Base-by-base conservation (phyloP, 2,113 vertebrate species). In the Chaetodon trifascialis region DNA sequence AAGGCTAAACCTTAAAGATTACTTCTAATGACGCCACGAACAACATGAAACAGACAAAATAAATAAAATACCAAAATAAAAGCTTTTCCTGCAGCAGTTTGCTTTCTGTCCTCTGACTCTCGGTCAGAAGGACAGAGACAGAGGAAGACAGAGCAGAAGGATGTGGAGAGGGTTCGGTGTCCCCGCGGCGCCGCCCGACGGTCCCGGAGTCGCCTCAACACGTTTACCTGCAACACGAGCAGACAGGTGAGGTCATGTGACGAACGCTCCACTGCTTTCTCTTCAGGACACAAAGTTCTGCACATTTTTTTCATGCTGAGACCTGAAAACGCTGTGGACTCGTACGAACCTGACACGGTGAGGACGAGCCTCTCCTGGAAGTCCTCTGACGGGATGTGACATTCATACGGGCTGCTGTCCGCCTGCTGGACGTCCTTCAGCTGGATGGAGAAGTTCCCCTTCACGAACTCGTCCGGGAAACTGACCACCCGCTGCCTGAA, bases 391-490 rank as follows among this genome's bases (percentile, higher is more conserved):
- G 10, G 21, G 44, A 68, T 36, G 34, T 8, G 2, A 21, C 79
- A 82, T 0, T 44, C 36, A 4, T 60, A 81, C 0, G 2, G 1
- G 2, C 55, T 4, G 36, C 6, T 5, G 17, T 82, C 71, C 0
- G 9, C 1, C 44, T 0, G 4, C 34, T 5, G 21, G 19, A 74
- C 11, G 1, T 60, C 0, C n/a, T 4, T 8, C 16, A 81, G 5
- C 42, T 2, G 0, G 51, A 80, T 15, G 40, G 78, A 73, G 52
- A 80, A 80, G 69, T 79, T 84, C 9, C 76, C 70, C 0, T 2
- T 9, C 25, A 3, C 0, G 17, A 69, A 69, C 0, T 5, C 2
- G 0, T 42, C 4, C 2, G 11, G 17, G 0, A 51, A 74, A 21
- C 70, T 79, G 0, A 0, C 0, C 6, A 69, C 64, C 0, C 70